A percentile compares a stretch with the other conserved stretches of the same genome.
phyloP scores from a whole-genome alignment of 2,113 vertebrate genomes.

The Cyphomyrus plagiostoma region DNA sequence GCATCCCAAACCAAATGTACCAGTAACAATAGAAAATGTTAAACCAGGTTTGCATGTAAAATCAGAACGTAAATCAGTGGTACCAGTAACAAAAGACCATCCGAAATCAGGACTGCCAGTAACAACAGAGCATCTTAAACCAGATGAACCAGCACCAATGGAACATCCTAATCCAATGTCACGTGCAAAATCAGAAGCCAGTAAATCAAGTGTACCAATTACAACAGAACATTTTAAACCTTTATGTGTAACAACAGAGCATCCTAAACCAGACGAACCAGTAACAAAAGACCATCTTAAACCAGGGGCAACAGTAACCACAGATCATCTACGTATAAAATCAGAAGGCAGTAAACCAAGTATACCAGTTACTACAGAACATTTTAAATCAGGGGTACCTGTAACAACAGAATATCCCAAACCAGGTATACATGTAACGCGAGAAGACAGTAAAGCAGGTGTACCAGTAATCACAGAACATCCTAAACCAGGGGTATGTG shows the following conservation, averaged over 20 bases:
- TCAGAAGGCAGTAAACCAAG: neutral
- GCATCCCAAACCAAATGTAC: neutral
- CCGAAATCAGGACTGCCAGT: neutral
- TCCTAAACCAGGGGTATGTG: neutral
- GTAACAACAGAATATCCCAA: neutral
- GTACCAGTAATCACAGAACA: neutral
- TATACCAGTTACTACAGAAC: neutral
- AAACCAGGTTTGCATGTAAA: neutral
- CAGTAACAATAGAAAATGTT: neutral
- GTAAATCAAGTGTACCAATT: neutral
- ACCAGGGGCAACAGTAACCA: neutral
- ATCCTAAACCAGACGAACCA: neutral
- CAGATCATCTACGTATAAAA: neutral
- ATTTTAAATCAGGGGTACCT: neutral
- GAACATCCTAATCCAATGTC: neutral
- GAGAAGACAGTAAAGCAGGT: neutral
- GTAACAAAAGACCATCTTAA: neutral
- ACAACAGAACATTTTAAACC: neutral
- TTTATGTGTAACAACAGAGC: neutral
- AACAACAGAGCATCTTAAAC: neutral
- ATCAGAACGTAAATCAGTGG: neutral
- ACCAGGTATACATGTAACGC: neutral
- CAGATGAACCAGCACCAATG: neutral
- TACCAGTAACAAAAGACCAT: neutral
- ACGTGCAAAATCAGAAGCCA: neutral